Conservation (phyloP, 2,113 vertebrate species). For the Tragelaphus buxtoni region DNA sequence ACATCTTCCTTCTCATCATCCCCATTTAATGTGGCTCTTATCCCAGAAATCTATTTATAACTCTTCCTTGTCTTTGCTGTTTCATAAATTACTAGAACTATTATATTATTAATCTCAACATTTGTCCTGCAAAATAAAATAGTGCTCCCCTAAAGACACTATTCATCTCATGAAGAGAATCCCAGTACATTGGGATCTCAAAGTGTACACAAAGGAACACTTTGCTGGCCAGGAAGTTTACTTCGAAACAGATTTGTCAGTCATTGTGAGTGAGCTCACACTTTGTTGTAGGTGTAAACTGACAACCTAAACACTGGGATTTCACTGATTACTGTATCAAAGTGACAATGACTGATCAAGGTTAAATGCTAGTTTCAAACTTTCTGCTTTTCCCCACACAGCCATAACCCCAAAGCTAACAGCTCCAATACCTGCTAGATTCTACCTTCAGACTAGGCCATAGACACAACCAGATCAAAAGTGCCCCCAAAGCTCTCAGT, state of each 20-base stretch:
- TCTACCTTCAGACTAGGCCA: background rate
- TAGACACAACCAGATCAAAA: background rate
- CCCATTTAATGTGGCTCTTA: background rate
- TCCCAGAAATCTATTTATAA: constrained; percentile 1
- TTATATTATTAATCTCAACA: background rate
- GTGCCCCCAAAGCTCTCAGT: background rate
- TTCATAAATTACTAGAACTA: background rate
- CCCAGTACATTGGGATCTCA: background rate
- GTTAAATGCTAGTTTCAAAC: constrained; percentile 29
- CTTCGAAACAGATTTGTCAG: constrained; percentile 63
- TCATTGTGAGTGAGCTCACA: constrained; percentile 60
- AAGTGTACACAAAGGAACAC: constrained; percentile 23
- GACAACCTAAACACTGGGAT: constrained; percentile 55
- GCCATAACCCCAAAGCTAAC: background rate
- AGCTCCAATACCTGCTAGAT: background rate
- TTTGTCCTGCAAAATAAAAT: constrained; percentile 27
- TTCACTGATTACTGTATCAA: constrained; percentile 69
- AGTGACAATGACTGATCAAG: constrained; percentile 54
- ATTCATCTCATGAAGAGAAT: constrained; percentile 17
- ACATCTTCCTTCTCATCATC: background rate
- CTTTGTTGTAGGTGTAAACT: constrained; percentile 66
- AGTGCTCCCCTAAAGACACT: constrained; percentile 57
- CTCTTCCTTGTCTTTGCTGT: background rate
- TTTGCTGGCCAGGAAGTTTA: background rate
- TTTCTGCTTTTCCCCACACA: background rate